Evolutionary conservation across 2,888 invertebrate species (phyloP), one percentile per base, ranked within the genome.

Genomic region (Xestia c-nigrum): DNA sequence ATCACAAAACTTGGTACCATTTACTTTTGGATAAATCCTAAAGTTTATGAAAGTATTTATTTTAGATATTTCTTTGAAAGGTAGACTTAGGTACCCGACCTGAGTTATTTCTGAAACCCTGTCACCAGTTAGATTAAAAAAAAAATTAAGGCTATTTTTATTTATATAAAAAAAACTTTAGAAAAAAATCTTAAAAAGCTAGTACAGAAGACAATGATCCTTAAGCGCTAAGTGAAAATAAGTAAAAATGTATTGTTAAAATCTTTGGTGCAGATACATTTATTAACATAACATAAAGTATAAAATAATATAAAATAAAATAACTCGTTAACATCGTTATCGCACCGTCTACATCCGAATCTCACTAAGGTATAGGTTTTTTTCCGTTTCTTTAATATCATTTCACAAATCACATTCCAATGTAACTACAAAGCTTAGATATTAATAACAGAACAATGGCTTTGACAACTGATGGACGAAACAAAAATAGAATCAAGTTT

Each of bases 1-100:
- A 83, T 84, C 83, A 74, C 59, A 71, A 85, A 78, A 82, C 47
- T 83, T 78, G 6, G 67, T 67, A 74, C 40, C 40, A 55, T 74
- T 81, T 81, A 74, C 67, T 72, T 72, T 66, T 57, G 47, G 59
- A 68, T 50, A 64, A 24, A 73, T 50, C 59, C 52, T 55, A 52
- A 73, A 83, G 31, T 74, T 81, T 65, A 16, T 50, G 31, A 57
- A 38, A 55, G 38, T 78, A 64, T 73, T 81, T 43, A 63, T 67
- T 73, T 52, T 10, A 64, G 31, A 64, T 65, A 59, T 55, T 55
- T 63, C 50, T 50, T 64, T 0, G n/a, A n/a, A 14, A 7, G 7
- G 21, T 12, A 3, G 40, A 61, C 66, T 61, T 5, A 12, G 21
- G 21, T 16, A 50, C 19, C n/a, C 43, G 21, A 50, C 19, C n/a